A percentile compares a stretch with the other conserved stretches of the same genome.
phyloP scores from a whole-genome alignment of 2,888 invertebrate species.

The Lypha dubia region DNA sequence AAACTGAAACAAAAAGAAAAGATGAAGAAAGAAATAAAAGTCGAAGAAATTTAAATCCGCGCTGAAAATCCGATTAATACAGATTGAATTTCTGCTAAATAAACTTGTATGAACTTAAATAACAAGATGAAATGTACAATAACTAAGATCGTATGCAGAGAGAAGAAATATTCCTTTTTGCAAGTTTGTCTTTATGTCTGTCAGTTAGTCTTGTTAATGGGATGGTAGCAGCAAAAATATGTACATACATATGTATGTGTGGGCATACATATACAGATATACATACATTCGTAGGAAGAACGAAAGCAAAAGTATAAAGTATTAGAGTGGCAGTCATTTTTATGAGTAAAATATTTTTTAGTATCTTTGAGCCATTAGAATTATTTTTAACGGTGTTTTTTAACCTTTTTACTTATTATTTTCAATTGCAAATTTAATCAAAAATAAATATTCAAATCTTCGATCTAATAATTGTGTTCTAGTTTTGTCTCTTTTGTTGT shows the following conservation, averaged over 20 bases:
- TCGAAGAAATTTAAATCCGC: constrained; percentile 69
- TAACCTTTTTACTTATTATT: too few species aligned
- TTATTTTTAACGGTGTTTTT: too few species aligned
- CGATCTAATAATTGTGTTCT: too few species aligned
- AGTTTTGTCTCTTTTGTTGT: too few species aligned
- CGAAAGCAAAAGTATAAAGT: background rate
- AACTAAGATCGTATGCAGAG: background rate
- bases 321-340: background rate
- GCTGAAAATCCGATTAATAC: constrained; percentile 72
- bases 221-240: background rate
- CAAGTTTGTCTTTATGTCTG: background rate
- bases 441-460: too few species aligned
- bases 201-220: background rate
- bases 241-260: background rate
- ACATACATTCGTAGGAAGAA: too few species aligned
- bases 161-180: background rate
- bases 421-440: too few species aligned
- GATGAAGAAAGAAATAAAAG: constrained; percentile 36
- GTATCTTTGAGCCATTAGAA: background rate
- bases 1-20: too few species aligned
- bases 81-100: constrained; percentile 70
- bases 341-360: background rate
- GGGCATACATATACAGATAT: too few species aligned
- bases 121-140: constrained; percentile 2
- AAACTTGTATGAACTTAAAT: constrained; percentile 27